These are phyloP conservation scores for Andricus grossulariae DNA, from an alignment of 1,140 invertebrate genomes.

Conservation along the genomic window DNA sequence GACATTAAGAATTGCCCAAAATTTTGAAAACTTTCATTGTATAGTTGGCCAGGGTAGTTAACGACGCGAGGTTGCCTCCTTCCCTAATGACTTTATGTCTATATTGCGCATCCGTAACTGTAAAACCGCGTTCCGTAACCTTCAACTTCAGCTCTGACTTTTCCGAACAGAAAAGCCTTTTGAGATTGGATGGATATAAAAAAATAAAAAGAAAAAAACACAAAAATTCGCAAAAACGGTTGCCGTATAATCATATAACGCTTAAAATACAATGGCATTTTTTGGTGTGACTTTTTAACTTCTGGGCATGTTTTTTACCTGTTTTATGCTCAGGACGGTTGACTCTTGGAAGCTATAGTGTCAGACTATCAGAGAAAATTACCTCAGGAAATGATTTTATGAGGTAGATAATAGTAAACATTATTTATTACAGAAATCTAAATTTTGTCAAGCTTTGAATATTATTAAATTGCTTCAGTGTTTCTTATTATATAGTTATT, in stretches of 20 bases:
- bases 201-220: constrained; percentile 4
- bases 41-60: constrained; percentile 48
- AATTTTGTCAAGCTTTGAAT: constrained; percentile 5
- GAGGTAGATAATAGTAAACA: constrained; percentile 1
- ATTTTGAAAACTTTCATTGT: constrained; percentile 48
- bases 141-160: constrained; percentile 25
- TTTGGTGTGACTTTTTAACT: constrained; percentile 9
- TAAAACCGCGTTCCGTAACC: constrained; percentile 39
- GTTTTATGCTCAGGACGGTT: neutral
- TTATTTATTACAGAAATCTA: neutral
- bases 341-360: constrained; percentile 1
- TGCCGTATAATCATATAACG: neutral
- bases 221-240: neutral
- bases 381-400: neutral
- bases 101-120: constrained; percentile 47
- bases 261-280: neutral
- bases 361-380: neutral
- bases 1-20: constrained; percentile 56
- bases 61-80: constrained; percentile 35
- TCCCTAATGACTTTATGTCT: constrained; percentile 55
- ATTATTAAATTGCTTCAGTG: neutral
- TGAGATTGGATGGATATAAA: neutral
- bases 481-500: neutral
- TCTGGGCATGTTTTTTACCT: neutral
- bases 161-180: neutral